These are phyloP conservation scores for Turnix velox DNA, from an alignment of 2,113 vertebrate genomes.

Conservation along the genomic window DNA sequence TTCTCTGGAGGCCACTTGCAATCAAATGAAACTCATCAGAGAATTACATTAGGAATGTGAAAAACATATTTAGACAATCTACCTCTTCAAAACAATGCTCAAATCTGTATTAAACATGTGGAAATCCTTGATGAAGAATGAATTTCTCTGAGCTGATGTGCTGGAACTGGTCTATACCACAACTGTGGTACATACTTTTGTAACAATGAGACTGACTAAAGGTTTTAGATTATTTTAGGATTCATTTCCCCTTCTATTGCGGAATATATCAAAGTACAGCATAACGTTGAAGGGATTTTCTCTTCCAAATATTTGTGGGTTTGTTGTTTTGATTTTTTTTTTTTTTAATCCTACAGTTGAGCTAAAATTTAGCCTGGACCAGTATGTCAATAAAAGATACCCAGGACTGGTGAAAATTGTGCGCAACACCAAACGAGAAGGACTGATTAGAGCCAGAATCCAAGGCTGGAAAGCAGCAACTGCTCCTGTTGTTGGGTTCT, in stretches of 20 bases:
- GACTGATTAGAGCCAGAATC: slow-evolving; percentile 93
- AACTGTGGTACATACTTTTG: accelerated
- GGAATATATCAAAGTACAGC: not conserved
- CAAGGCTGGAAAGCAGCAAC: slow-evolving; percentile 95
- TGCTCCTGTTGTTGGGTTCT: slow-evolving; percentile 89
- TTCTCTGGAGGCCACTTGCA: not conserved
- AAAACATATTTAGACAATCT: not conserved
- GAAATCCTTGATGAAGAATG: not conserved
- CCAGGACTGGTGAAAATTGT: slow-evolving; percentile 95
- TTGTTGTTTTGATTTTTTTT: no score
- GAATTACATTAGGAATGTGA: not conserved
- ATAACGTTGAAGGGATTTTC: not conserved
- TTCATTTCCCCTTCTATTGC: not conserved
- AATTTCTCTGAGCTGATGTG: not conserved
- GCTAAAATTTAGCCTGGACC: slow-evolving; percentile 93
- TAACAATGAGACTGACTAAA: not conserved
- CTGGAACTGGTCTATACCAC: not conserved
- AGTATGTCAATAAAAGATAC: slow-evolving; percentile 91
- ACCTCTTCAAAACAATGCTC: not conserved
- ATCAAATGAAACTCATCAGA: not conserved
- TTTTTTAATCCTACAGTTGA: slow-evolving; percentile 88
- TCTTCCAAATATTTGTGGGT: not conserved
- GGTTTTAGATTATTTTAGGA: not conserved
- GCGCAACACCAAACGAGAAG: slow-evolving; percentile 89
- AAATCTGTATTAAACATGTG: not conserved